phyloP scores from a whole-genome alignment of 2,888 invertebrate genomes.

The Brenthis ino region DNA sequence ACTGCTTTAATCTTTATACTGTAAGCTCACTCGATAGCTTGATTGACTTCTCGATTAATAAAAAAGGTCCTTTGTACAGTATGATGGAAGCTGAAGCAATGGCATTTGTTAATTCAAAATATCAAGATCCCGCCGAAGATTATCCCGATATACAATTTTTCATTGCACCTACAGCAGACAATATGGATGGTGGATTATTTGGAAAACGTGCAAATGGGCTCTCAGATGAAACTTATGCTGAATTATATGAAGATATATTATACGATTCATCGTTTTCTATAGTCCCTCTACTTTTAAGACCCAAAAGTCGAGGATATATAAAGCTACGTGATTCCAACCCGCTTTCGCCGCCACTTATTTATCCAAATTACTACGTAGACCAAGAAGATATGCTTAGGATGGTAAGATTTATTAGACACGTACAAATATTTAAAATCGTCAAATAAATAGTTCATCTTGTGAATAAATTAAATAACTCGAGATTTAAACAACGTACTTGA shows the following conservation, averaged over 20 bases:
- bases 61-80: slow-evolving; percentile 86
- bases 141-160: slow-evolving; percentile 92
- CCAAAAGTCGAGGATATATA: slow-evolving; percentile 87
- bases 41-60: slow-evolving; percentile 83
- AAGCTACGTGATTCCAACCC: slow-evolving; percentile 87
- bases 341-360: slow-evolving; percentile 89
- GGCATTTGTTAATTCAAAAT: slow-evolving; percentile 90
- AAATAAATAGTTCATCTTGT: too few relatives aligned
- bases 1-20: slow-evolving; percentile 87
- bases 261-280: slow-evolving; percentile 86
- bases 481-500: not conserved
- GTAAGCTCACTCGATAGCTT: slow-evolving; percentile 84
- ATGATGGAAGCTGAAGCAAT: slow-evolving; percentile 90
- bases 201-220: slow-evolving; percentile 86
- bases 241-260: slow-evolving; percentile 86
- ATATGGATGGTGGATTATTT: slow-evolving; percentile 89
- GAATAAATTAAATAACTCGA: not conserved
- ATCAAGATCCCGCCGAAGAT: slow-evolving; percentile 84
- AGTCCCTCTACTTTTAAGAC: slow-evolving; percentile 87
- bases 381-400: slow-evolving; percentile 87
- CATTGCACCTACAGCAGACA: slow-evolving; percentile 88
- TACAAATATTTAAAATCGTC: not conserved
- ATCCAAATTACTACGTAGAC: slow-evolving; percentile 92
- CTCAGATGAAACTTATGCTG: slow-evolving; percentile 85
- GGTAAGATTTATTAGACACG: slow-evolving; percentile 71